Evolutionary conservation across 2,888 invertebrate species (phyloP).

Genomic region (Hydropsyche betteni): DNA sequence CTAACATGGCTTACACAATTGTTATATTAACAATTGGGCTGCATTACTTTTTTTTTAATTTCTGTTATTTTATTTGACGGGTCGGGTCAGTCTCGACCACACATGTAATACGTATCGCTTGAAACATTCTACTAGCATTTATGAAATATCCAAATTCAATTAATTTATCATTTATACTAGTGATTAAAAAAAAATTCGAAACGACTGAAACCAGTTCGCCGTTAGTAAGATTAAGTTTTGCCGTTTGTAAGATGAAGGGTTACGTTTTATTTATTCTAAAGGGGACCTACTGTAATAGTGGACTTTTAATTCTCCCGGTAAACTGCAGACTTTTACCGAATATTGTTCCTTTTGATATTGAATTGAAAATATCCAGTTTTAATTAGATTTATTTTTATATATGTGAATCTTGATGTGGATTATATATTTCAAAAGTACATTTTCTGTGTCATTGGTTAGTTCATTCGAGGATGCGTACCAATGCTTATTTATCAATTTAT

Average conservation of each 20-base stretch:
- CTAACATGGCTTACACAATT: constrained; percentile 44
- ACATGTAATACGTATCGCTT: constrained; percentile 37
- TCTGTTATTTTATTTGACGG: constrained; percentile 40
- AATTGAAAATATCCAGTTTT: constrained; percentile 23
- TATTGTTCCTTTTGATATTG: constrained; percentile 14
- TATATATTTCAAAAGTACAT: too few relatives aligned
- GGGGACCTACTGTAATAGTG: constrained; percentile 17
- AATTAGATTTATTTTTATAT: constrained; percentile 17
- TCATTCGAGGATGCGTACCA: too few relatives aligned
- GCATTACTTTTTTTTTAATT: constrained; percentile 32
- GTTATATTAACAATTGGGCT: constrained; percentile 51
- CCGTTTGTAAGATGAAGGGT: constrained; percentile 19
- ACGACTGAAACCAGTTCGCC: constrained; percentile 26
- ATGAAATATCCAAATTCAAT: constrained; percentile 38
- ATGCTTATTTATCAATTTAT: too few relatives aligned
- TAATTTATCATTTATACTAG: constrained; percentile 41
- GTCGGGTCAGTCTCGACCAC: constrained; percentile 23
- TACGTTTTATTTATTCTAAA: not conserved
- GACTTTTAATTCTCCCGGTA: not conserved
- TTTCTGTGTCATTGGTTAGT: too few relatives aligned
- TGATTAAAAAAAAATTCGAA: constrained; percentile 17
- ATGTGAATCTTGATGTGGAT: not conserved
- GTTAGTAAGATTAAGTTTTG: constrained; percentile 25
- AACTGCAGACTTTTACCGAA: not conserved
- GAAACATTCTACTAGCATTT: constrained; percentile 49